These are phyloP conservation scores for Pteronura brasiliensis DNA, from an alignment of 2,113 vertebrate species.

Conservation along the genomic window DNA sequence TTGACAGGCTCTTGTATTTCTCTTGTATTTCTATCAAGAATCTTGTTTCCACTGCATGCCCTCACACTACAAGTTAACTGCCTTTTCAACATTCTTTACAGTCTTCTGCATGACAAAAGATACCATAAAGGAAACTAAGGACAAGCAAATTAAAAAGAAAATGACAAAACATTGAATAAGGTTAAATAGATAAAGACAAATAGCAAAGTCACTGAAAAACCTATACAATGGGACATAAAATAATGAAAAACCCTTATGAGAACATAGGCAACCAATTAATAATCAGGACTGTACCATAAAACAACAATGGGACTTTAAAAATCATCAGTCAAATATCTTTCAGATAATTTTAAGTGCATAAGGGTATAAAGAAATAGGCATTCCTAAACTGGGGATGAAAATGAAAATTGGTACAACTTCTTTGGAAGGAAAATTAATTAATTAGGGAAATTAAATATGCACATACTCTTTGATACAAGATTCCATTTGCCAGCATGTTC, in stretches of 20 bases:
- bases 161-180: neutral
- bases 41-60: neutral
- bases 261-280: neutral
- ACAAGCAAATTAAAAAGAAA: neutral
- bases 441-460: neutral
- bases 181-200: neutral
- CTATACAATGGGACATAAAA: neutral
- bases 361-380: neutral
- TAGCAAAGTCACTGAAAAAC: neutral
- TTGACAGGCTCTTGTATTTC: neutral
- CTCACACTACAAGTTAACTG: neutral
- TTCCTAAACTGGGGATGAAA: neutral
- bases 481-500: neutral
- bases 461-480: neutral
- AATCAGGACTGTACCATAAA: neutral
- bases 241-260: neutral
- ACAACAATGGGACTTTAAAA: neutral
- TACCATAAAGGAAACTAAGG: neutral
- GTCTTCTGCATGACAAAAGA: neutral
- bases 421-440: neutral
- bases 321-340: neutral
- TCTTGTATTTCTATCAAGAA: neutral
- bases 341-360: neutral
- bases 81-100: neutral
- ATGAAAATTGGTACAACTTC: neutral